Evolutionary conservation across 2,888 invertebrate species (phyloP).

Genomic region (Aphodius sticticus): DNA sequence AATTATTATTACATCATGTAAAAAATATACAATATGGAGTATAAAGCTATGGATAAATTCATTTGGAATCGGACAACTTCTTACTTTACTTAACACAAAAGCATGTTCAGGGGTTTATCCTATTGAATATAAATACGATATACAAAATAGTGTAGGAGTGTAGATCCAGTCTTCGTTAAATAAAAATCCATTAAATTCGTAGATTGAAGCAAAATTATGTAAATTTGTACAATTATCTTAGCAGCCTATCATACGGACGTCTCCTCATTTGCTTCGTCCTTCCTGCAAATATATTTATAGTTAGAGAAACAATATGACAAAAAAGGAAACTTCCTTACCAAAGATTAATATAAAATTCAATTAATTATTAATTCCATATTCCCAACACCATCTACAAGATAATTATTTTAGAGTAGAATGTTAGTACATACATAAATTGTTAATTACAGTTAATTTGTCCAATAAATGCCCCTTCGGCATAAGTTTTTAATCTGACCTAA

Average conservation of each 20-base stretch:
- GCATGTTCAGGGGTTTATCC: background rate
- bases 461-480: background rate
- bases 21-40: constrained; percentile 31
- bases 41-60: constrained; percentile 22
- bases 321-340: constrained; percentile 34
- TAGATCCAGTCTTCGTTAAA: background rate
- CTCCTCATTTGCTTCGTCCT: constrained; percentile 56
- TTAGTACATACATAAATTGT: constrained; percentile 16
- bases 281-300: constrained; percentile 47
- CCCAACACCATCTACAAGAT: constrained; percentile 59
- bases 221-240: constrained; percentile 21
- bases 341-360: constrained; percentile 38
- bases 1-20: constrained; percentile 31
- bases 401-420: constrained; percentile 15
- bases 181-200: constrained; percentile 28
- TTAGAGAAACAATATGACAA: constrained; percentile 28
- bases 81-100: constrained; percentile 14
- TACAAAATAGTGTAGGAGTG: background rate
- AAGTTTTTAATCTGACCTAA: background rate
- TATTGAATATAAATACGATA: constrained; percentile 14
- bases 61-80: constrained; percentile 10
- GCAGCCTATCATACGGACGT: constrained; percentile 52
- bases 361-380: constrained; percentile 57
- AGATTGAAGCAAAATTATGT: constrained; percentile 4
- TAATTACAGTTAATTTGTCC: constrained; percentile 15